Percentiles rank a stretch among this genome's conserved stretches.
These are phyloP conservation scores for Carassius carassius DNA, from an alignment of 2,113 vertebrate species.

Conservation along the genomic window DNA sequence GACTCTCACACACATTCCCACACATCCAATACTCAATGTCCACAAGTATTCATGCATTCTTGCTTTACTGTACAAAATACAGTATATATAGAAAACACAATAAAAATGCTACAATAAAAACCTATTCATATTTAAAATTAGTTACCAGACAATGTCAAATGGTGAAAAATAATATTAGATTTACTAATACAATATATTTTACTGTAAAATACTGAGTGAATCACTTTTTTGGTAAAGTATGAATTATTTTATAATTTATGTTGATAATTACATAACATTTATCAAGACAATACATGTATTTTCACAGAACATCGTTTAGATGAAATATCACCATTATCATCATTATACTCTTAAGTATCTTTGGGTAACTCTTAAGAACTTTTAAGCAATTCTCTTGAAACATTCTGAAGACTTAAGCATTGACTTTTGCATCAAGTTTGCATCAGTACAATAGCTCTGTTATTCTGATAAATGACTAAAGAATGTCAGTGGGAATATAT, in stretches of 20 bases:
- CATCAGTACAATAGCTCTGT: background rate
- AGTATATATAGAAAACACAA: background rate
- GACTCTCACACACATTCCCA: background rate
- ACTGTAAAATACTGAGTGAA: background rate
- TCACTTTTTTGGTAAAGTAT: background rate
- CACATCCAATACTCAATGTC: background rate
- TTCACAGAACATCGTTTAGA: background rate
- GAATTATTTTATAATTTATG: background rate
- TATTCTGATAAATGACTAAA: conserved; percentile 9
- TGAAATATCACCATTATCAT: background rate
- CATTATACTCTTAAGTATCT: no score
- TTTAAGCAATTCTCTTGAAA: background rate
- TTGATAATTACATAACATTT: background rate
- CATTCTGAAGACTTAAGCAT: background rate
- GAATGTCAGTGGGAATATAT: conserved; percentile 28
- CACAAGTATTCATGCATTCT: background rate
- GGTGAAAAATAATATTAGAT: background rate
- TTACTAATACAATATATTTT: background rate
- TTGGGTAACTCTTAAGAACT: no score
- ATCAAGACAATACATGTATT: background rate
- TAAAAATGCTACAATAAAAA: background rate
- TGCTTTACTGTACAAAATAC: background rate
- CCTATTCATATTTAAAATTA: background rate
- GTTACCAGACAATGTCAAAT: background rate
- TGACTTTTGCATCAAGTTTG: background rate